Conservation (phyloP, 1,140 invertebrate genomes). For the Gryllus bimaculatus region DNA sequence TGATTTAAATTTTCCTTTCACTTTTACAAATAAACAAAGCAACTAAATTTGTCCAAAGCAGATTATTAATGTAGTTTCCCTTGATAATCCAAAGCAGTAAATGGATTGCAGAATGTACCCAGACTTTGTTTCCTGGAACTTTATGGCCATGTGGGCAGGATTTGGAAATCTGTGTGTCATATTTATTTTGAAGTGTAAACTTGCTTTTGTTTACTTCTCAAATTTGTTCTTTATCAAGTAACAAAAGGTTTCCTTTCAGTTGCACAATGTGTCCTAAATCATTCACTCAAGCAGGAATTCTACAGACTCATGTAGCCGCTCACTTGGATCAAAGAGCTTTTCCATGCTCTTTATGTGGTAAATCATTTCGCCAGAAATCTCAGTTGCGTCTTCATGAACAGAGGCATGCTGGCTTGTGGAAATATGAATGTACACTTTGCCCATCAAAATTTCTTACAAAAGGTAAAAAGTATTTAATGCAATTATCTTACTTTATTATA, state of each 20-base stretch:
- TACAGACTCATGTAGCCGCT: slow-evolving; percentile 36
- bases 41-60: no score
- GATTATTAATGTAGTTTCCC: no score
- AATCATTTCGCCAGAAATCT: slow-evolving; percentile 37
- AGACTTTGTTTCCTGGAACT: no score
- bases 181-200: no score
- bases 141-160: no score
- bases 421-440: slow-evolving; percentile 34
- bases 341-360: slow-evolving; percentile 38
- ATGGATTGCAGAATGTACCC: no score
- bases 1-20: no score
- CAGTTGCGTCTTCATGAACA: slow-evolving; percentile 35
- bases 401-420: slow-evolving; percentile 33
- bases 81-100: no score
- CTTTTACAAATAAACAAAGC: no score
- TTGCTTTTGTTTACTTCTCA: no score
- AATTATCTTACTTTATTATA: background rate
- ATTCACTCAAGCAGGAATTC: slow-evolving; percentile 36
- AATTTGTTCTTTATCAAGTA: no score
- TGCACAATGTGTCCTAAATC: slow-evolving; percentile 34
- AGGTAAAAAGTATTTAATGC: slow-evolving; percentile 7
- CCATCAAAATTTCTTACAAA: slow-evolving; percentile 28
- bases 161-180: no score
- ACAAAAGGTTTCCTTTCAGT: slow-evolving; percentile 24
- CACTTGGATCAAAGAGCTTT: slow-evolving; percentile 35